Percentiles rank a stretch among this genome's conserved stretches.
Conservation (phyloP, 1,140 invertebrate genomes). For the Melitaea cinxia region DNA sequence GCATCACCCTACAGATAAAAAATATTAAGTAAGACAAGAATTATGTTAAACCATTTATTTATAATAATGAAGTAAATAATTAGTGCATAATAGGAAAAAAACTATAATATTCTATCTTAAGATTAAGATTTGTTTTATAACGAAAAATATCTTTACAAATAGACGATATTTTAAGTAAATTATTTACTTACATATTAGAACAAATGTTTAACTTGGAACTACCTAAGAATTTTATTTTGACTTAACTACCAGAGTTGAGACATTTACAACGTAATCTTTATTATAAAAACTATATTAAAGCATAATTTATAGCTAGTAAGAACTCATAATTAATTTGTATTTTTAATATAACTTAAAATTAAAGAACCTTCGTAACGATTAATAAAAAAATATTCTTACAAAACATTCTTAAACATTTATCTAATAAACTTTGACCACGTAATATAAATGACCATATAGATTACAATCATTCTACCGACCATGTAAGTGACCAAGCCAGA, state of each 20-base stretch:
- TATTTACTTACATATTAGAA: conserved; percentile 15
- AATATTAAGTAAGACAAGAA: background rate
- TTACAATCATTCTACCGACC: background rate
- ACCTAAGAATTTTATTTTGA: background rate
- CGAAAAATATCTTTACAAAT: conserved; percentile 16
- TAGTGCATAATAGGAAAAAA: conserved; percentile 30
- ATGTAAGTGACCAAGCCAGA: too few species aligned
- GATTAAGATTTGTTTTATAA: conserved; percentile 15
- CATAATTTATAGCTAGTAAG: too few species aligned
- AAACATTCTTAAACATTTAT: background rate
- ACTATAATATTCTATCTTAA: conserved; percentile 15
- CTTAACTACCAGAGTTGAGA: background rate
- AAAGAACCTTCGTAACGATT: too few species aligned
- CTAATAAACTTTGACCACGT: background rate
- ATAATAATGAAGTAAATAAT: conserved; percentile 29
- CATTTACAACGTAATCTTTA: background rate
- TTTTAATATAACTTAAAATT: too few species aligned
- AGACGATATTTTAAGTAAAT: conserved; percentile 12
- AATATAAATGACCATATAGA: background rate
- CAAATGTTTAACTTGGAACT: background rate
- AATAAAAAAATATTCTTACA: background rate
- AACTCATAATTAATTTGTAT: too few species aligned
- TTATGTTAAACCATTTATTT: conserved; percentile 26
- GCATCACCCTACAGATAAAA: too few species aligned
- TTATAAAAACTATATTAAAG: too few species aligned